Base-by-base conservation (phyloP, 2,888 invertebrate genomes). In the Dryobota labecula region DNA sequence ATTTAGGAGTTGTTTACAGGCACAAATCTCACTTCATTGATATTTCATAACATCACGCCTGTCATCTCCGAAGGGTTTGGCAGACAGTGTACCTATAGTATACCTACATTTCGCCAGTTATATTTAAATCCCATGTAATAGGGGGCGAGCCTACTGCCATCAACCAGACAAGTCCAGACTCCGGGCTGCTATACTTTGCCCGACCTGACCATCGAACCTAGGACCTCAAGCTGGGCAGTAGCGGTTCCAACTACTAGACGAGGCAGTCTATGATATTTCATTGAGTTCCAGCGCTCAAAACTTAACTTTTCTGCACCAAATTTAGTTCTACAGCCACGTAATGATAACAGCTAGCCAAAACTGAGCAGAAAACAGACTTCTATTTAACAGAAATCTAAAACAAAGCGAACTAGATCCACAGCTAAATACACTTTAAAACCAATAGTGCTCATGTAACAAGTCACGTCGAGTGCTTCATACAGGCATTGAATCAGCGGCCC, bases 401-500 rank as follows among this genome's bases (percentile, higher is more conserved):
- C 70, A 65, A 68, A 67, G 54, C 27, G 9, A 70, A 65, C 41
- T 56, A n/a, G 47, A n/a, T 6, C 1, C 27, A n/a, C 45, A 38
- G 30, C 38, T 67, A 70, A 56, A 27, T 43, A 41, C 58, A 69
- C 68, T 79, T 66, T 60, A 80, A 77, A 61, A 71, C 64, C 75
- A 84, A 78, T 69, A 78, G 69, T 64, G 69, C 63, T 79, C n/a
- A 18, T 61, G 43, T 75, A 57, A 80, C 82, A 58, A 65, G 80
- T 73, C 75, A 79, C 76, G 78, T 80, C 58, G 62, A 83, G 74
- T 83, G 75, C 70, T 58, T 36, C 65, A 71, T 65, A 24, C 80
- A 62, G 75, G 73, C n/a, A 71, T 72, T 65, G 75, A 85, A 86
- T 69, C 82, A 82, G 69, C 49, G 80, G 73, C 78, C 73, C 73